A percentile compares a stretch with the other conserved stretches of the same genome.
Evolutionary conservation across 2,797 vertebrate species (phyloP).

Genomic region (Pseudomugil gertrudae): DNA sequence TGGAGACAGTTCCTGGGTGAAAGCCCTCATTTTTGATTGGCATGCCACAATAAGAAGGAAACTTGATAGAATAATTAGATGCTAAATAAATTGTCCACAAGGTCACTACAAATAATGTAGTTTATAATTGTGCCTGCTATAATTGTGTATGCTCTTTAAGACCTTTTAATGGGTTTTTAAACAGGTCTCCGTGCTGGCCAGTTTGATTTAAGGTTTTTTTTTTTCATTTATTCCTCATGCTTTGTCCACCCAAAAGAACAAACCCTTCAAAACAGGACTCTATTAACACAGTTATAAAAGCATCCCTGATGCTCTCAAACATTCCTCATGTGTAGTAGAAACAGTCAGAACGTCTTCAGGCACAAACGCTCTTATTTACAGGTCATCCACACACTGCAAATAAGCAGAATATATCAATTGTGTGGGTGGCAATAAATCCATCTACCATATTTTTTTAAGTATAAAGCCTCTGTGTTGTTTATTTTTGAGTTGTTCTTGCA

Average conservation of each 20-base stretch:
- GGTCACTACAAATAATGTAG: not conserved
- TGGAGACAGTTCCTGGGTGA: not conserved
- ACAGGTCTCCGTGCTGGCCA: not conserved
- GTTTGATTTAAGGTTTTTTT: not conserved
- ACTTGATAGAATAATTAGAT: no score
- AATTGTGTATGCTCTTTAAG: no score
- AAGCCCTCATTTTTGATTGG: not conserved
- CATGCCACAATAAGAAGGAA: no score
- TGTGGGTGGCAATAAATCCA: not conserved
- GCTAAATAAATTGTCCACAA: not conserved
- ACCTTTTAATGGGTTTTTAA: not conserved
- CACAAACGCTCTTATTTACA: not conserved
- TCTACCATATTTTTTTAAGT: not conserved
- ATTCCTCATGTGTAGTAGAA: no score
- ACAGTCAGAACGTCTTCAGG: not conserved
- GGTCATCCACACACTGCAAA: not conserved
- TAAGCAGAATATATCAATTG: not conserved
- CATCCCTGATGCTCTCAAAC: not conserved
- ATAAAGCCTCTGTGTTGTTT: not conserved
- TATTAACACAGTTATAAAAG: not conserved
- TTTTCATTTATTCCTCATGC: not conserved
- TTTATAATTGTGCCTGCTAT: not conserved
- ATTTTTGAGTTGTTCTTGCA: not conserved
- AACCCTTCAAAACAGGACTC: not conserved
- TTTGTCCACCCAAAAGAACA: not conserved